These are phyloP conservation scores for Grammomys surdaster DNA, from an alignment of 2,113 vertebrate species.

Conservation along the genomic window DNA sequence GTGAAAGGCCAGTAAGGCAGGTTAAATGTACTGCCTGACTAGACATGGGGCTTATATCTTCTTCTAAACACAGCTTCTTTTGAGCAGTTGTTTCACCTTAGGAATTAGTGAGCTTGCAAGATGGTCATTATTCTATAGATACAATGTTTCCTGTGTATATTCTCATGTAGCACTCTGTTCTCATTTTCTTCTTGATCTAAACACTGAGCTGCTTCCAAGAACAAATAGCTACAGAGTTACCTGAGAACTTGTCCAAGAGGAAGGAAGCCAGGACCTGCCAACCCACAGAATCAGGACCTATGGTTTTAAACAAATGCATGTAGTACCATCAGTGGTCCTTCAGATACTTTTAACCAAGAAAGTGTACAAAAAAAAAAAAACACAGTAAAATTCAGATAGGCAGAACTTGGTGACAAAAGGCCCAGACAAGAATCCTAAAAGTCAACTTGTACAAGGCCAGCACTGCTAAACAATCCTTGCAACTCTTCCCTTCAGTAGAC, in stretches of 20 bases:
- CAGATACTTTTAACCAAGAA: background rate
- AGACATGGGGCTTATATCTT: background rate
- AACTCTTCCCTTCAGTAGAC: background rate
- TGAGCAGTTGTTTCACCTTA: background rate
- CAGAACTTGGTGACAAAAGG: background rate
- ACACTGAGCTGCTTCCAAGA: background rate
- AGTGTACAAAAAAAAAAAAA: fast-evolving
- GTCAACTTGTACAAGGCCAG: too few relatives aligned
- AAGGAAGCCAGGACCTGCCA: background rate
- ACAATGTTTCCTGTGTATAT: background rate
- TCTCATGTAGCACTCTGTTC: background rate
- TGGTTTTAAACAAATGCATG: background rate
- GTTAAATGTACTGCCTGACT: background rate
- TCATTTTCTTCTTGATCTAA: background rate
- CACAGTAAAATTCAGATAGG: background rate
- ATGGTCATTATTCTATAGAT: background rate
- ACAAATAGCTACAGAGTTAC: background rate
- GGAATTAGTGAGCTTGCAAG: background rate
- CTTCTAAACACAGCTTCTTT: background rate
- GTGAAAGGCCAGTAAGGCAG: background rate
- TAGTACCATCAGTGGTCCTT: background rate
- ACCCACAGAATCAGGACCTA: background rate
- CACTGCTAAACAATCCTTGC: background rate
- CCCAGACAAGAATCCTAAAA: background rate
- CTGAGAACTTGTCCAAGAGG: background rate